Evolutionary conservation across 2,113 vertebrate species (phyloP), one percentile per base, ranked within the genome.

Genomic region (Ramphastos sulfuratus): DNA sequence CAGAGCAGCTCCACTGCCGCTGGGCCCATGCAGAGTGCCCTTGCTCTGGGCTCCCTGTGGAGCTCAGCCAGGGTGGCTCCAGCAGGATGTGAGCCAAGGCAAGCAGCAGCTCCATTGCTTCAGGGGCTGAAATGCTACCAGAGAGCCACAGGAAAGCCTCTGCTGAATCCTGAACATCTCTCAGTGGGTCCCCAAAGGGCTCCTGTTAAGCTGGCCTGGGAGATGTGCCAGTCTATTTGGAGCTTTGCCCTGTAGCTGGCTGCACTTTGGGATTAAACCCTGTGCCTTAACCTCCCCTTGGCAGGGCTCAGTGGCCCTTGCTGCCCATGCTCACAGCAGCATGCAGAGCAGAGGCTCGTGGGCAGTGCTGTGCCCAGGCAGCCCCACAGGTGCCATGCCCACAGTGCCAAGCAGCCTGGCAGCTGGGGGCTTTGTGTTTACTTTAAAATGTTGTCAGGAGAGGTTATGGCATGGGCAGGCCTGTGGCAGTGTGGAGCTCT

Each of bases 221-320:
- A 28, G 28, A 10, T 66, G 16, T 52, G 79, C 89, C 80, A 54
- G 48, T 48, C 69, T 31, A 5, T 27, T 39, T 0, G 15, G 72
- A 87, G 63, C 37, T 69, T 74, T 0, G 0, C 48, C 13, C 66
- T 93, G 74, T 9, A 2, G 4, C 42, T n/a, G 33, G 70, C 64
- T 89, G 67, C 70, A 85, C 25, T 78, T 90, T 69, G 84, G 92
- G 85, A 86, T 88, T 63, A 15, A 88, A 95, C 54, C 84, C 89
- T 92, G 95, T 97, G 96, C 97, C 96, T 97, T 97, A 96, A 92
- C 55, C 59, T 85, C 50, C 39, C 58, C 6, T 54, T 0, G 1
- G 60, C 9, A 11, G 2, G 63, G 87, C 81, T 2, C 1, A 63
- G 87, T 19, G 71, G 69, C 52, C 9, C 7, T 15, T 4, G 31